Base-by-base conservation (phyloP, 2,113 vertebrate species). In the Garra rufa region DNA sequence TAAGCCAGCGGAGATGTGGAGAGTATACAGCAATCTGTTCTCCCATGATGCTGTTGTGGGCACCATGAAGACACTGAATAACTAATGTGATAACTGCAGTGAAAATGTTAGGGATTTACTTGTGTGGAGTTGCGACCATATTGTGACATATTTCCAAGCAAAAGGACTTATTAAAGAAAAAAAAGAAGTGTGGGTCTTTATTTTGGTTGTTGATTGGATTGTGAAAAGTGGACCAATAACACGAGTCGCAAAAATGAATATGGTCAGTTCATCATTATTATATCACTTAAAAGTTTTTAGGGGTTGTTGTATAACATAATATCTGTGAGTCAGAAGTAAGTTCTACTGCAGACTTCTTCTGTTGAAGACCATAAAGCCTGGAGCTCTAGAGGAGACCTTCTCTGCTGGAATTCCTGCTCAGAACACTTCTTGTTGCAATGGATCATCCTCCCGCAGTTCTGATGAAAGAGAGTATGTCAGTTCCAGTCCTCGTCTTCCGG, bases 391-490 rank as follows among this genome's bases (percentile, higher is more conserved):
- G 15, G 15, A 50, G 73, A 69, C 63, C 46, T 59, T 67, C 43
- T 48, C 84, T 70, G 21, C 48, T 30, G 70, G 74, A 71, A 57
- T 59, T 69, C 50, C 43, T 19, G 71, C 34, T 78, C 67, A 69
- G 67, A 87, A 87, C 50, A 48, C 67, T 81, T 44, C 61, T 67
- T 85, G 83, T 83, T 87, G 59, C 65, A 78, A 52, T 46, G 73
- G 63, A 85, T 89, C 83, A 81, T 85, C 74, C 71, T 83, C 76
- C 85, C 71, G 69, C 44, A 82, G 74, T 77, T 74, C 48, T 85
- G 84, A 87, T 87, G 76, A 86, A 87, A 86, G 70, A 13, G 78
- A 67, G 70, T 21, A 55, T 28, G 76, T 86, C 86, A 34, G n/a
- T 63, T 85, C 52, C 63, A 83, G 76, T 87, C 85, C 78, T 38